Percentiles rank a stretch among this genome's conserved stretches.
These are phyloP conservation scores for Strigamia transsilvanica DNA, from an alignment of 2,888 invertebrate species.

Conservation along the genomic window DNA sequence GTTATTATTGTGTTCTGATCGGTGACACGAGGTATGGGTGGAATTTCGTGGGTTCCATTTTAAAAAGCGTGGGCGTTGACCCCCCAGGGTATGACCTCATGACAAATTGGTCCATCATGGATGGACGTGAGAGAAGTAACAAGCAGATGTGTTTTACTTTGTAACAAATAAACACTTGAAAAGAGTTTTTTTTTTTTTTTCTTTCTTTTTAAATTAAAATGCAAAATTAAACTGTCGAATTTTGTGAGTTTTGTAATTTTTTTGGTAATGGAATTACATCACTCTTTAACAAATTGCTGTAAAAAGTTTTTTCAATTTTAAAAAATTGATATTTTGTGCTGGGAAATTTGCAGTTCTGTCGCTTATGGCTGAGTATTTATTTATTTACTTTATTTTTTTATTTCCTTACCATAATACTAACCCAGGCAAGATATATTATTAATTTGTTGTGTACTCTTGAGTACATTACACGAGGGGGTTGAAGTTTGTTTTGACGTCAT, in stretches of 20 bases:
- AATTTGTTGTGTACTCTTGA: not conserved
- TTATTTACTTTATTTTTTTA: conserved; percentile 11
- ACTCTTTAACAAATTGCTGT: too few relatives aligned
- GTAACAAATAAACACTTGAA: conserved; percentile 18
- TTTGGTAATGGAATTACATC: too few relatives aligned
- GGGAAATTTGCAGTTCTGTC: not conserved
- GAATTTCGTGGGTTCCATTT: conserved; percentile 21
- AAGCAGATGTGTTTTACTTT: conserved; percentile 18
- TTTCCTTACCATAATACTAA: conserved; percentile 16
- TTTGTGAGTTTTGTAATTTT: too few relatives aligned
- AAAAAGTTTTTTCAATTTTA: not conserved
- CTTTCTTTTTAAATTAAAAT: too few relatives aligned
- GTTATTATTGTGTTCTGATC: conserved; percentile 30
- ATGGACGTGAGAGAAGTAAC: conserved; percentile 14
- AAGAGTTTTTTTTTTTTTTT: not conserved
- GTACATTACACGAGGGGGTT: conserved; percentile 10
- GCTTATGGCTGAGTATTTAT: not conserved
- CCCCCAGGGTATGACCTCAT: conserved; percentile 21
- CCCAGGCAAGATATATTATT: not conserved
- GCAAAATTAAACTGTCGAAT: too few relatives aligned
- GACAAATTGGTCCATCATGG: conserved; percentile 21
- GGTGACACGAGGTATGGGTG: conserved; percentile 30
- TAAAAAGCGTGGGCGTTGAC: conserved; percentile 8
- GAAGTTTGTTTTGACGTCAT: conserved; percentile 11
- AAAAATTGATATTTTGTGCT: not conserved